Base-by-base conservation (phyloP, 2,113 vertebrate genomes). In the Gambusia affinis region DNA sequence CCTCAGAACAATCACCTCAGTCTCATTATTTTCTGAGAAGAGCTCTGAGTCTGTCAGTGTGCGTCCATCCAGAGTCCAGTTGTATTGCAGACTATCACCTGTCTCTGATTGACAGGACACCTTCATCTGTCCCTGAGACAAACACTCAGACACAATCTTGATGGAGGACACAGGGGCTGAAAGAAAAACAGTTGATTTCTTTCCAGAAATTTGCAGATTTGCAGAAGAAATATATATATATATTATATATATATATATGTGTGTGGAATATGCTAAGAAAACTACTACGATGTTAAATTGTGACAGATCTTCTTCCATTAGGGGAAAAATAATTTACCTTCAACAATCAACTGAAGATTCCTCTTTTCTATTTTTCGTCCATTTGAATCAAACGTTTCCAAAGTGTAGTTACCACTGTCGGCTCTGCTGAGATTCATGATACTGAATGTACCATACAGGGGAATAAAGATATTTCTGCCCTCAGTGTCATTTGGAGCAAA, bases 51-150 rank as follows among this genome's bases (percentile, higher is more conserved):
- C 64, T 37, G 51, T 76, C 85, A 88, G 74, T 44, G 64, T n/a
- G 30, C 8, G 35, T 84, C 82, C 74, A 64, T 72, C 63, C 73
- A 93, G 80, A 65, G 76, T 90, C 91, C 89, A 92, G 62, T 27
- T 87, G 83, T 85, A 89, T 67, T 79, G 73, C 75, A 64, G 78
- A 78, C 51, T 74, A 66, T 90, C 90, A 24, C 84, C 91, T 71
- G 65, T 75, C 1, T 78, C 57, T 64, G 75, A 73, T 66, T 73
- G 85, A 60, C 51, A 57, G 22, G 51, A 57, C 51, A 57, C 51
- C 51, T 57, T 57, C 51, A 57, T 57, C 22, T 57, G 51, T n/a
- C 51, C 51, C 51, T 57, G 51, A 10, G 51, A 57, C 22, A 57
- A 57, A 57, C 51, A 57, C 24, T 57, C 22, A 57, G 51, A 4